phyloP scores from a whole-genome alignment of 1,140 invertebrate genomes.

The Drosophila micromelanica region DNA sequence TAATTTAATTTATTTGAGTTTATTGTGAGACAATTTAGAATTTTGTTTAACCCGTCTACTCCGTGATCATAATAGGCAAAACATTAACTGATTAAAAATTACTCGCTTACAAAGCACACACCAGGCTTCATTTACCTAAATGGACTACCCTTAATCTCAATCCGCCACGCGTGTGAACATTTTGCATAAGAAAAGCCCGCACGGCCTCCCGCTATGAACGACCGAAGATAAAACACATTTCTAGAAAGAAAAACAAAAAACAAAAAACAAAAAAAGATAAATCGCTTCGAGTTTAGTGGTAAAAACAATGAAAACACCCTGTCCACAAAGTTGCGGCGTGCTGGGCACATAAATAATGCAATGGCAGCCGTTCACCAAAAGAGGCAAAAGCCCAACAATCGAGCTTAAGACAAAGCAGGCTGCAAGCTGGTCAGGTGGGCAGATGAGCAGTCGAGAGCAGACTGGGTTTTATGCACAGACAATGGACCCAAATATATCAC shows the following conservation, averaged over 20 bases:
- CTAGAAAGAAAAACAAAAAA: conserved; percentile 18
- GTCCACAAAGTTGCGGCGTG: conserved; percentile 42
- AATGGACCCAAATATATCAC: conserved; percentile 56
- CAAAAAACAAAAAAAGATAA: conserved; percentile 43
- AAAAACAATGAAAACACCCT: conserved; percentile 52
- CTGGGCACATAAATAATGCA: conserved; percentile 56
- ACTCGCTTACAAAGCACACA: conserved; percentile 17
- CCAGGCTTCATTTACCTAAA: conserved; percentile 10
- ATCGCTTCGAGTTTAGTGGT: conserved; percentile 40
- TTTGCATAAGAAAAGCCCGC: conserved; percentile 29
- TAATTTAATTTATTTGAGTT: no score
- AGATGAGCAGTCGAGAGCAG: conserved; percentile 29
- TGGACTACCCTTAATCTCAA: conserved; percentile 37
- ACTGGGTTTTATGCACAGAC: conserved; percentile 45
- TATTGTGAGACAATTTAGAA: no score
- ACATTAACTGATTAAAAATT: conserved; percentile 33
- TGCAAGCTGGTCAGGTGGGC: conserved; percentile 33
- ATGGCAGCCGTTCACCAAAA: conserved; percentile 30
- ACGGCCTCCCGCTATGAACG: conserved; percentile 8
- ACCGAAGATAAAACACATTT: conserved; percentile 29
- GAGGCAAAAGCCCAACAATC: conserved; percentile 28
- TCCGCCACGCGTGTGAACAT: conserved; percentile 34
- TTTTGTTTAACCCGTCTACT: background rate
- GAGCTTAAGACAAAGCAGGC: conserved; percentile 39
- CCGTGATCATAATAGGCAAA: background rate